Evolutionary conservation across 2,113 vertebrate species (phyloP), one percentile per base, ranked within the genome.

Genomic region (Ardeotis arabs): DNA sequence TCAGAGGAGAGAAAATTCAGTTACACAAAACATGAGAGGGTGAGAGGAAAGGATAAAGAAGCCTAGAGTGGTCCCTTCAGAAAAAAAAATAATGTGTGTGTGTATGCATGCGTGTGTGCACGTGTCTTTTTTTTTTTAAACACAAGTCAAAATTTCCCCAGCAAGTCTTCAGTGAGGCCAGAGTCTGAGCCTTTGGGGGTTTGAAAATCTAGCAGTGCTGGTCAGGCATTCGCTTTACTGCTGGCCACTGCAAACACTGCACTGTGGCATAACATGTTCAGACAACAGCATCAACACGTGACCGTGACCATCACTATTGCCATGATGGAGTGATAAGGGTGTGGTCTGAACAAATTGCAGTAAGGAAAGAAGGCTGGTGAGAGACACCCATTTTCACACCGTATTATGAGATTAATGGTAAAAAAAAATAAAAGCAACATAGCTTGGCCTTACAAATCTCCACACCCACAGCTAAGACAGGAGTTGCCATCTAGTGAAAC

Each of bases 41-140:
- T 82, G 58, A 24, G 27, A 95, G 77, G 74, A 87, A 79, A 89
- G 58, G 70, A 89, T 75, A 87, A 92, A 60, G 77, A 85, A 37
- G 23, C 49, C 59, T 3, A 4, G 49, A 66, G 39, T 23, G 13
- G 20, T 72, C 33, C 39, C 37, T 90, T 74, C 45, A 74, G n/a
- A 47, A 74, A 41, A 85, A 56, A 16, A 84, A 28, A 44, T 44
- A 44, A 44, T 44, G 33, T n/a, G 45, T 4, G 8, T 37, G 31
- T 84, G 62, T 20, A 45, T 31, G 16, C 31, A 35, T 18, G 6
- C 13, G 3, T 55, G 3, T 59, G 27, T 27, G n/a, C 27, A 14
- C 0, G 0, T 35, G 20, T 19, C 6, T 19, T 2, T 49, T n/a
- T 27, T 50, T 10, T 52, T 72, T 70, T 21, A 45, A 85, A 37